These are phyloP conservation scores for Crotalus helleri DNA, from an alignment of 2,113 vertebrate genomes.

Conservation along the genomic window DNA sequence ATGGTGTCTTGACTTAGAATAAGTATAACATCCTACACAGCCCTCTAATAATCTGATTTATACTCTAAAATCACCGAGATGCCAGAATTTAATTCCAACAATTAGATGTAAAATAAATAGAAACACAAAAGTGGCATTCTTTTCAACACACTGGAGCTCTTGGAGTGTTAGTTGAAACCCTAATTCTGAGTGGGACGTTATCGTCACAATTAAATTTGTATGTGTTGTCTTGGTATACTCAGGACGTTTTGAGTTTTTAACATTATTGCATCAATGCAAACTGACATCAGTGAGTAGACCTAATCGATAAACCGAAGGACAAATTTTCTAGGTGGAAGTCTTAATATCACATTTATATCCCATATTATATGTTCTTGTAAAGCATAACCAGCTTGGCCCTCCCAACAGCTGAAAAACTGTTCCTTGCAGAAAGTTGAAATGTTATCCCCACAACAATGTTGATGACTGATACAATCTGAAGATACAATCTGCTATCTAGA, in stretches of 20 bases:
- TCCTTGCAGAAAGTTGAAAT: background rate
- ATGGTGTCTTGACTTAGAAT: background rate
- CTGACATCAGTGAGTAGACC: background rate
- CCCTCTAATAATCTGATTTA: background rate
- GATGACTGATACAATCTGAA: background rate
- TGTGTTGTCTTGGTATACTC: background rate
- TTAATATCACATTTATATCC: background rate
- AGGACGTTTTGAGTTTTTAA: background rate
- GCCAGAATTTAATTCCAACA: background rate
- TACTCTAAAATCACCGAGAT: background rate
- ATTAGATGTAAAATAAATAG: background rate
- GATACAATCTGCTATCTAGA: background rate
- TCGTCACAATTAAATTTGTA: background rate
- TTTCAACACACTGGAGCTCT: background rate
- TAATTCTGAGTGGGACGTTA: background rate
- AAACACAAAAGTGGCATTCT: background rate
- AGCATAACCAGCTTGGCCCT: background rate
- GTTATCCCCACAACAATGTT: background rate
- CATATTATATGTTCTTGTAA: background rate
- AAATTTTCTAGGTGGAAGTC: background rate
- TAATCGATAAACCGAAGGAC: background rate
- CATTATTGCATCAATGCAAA: background rate
- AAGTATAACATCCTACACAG: background rate
- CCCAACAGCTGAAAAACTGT: background rate
- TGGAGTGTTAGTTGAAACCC: background rate